These are phyloP conservation scores for Drosophila parvula DNA, from an alignment of 1,140 invertebrate genomes.

Conservation along the genomic window DNA sequence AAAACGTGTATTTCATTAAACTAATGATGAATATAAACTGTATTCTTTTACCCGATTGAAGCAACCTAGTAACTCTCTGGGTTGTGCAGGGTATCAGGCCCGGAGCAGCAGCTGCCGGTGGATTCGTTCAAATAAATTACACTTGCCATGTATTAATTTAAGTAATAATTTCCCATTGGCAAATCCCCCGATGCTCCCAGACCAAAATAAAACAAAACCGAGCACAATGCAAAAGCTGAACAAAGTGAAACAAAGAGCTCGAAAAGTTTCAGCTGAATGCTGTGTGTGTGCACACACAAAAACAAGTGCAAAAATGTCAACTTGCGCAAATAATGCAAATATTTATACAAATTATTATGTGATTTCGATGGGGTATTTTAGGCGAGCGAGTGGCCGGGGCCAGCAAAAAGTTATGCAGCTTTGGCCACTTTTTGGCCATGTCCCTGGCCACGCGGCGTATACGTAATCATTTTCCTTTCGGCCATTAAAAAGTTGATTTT, in stretches of 20 bases:
- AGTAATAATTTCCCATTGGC: constrained; percentile 66
- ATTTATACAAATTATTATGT: constrained; percentile 78
- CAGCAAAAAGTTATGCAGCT: constrained; percentile 38
- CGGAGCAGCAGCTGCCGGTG: constrained; percentile 22
- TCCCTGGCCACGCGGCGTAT: constrained; percentile 46
- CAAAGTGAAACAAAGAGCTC: constrained; percentile 46
- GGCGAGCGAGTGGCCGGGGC: neutral
- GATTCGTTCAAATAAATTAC: constrained; percentile 51
- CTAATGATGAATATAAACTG: no score
- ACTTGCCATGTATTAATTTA: constrained; percentile 66
- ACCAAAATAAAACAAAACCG: constrained; percentile 20
- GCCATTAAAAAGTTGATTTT: constrained; percentile 74
- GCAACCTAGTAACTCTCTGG: neutral
- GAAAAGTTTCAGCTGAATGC: constrained; percentile 34
- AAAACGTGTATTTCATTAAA: no score
- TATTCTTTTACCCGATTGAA: no score
- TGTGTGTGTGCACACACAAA: constrained; percentile 9
- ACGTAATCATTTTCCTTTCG: constrained; percentile 74
- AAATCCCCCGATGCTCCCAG: constrained; percentile 55
- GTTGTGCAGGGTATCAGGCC: constrained; percentile 7
- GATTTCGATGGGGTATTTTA: constrained; percentile 48
- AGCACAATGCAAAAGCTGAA: constrained; percentile 20
- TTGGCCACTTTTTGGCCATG: constrained; percentile 38
- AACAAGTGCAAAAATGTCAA: constrained; percentile 43
- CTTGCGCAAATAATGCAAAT: constrained; percentile 70